Evolutionary conservation across 2,797 vertebrate genomes (phyloP), one percentile per base, ranked within the genome.

Genomic region (Eupleurogrammus muticus): DNA sequence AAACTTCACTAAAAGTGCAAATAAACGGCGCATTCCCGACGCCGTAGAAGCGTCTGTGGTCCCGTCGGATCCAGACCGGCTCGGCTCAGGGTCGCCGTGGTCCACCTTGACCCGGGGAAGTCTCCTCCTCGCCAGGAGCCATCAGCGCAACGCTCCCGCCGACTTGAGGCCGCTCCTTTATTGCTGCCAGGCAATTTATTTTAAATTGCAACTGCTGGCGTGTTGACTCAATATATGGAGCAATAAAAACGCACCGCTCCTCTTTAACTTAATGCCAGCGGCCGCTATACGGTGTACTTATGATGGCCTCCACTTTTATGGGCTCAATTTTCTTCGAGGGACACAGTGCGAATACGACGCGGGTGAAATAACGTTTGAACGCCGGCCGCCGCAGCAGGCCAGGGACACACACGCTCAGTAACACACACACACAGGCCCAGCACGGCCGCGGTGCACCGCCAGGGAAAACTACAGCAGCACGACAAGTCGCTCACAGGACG

Each of bases 41-140:
- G n/a, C n/a, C n/a, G n/a, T n/a, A n/a, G n/a, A n/a, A n/a, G n/a
- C n/a, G n/a, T n/a, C n/a, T n/a, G n/a, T n/a, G n/a, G n/a, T n/a
- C n/a, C n/a, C n/a, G n/a, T n/a, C n/a, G n/a, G n/a, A n/a, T n/a
- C n/a, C n/a, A n/a, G n/a, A n/a, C n/a, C n/a, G 84, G 64, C 82
- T 88, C 81, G 88, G 82, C 80, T 87, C 75, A 85, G 77, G 84
- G 87, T 88, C 90, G 66, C 11, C 76, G 67, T 66, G 53, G 16
- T 68, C 47, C 68, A 89, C 87, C 87, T 90, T 82, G 69, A 77
- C 75, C 46, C 52, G 61, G 42, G 64, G 46, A 64, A 73, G 52
- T 68, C 64, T 44, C 57, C 53, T 50, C 64, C 53, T 1, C 68
- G 47, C 55, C 62, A 54, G 71, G 54, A 34, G 48, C 21, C 46